These are phyloP conservation scores for Nesidiocoris tenuis DNA, from an alignment of 2,888 invertebrate species.

Conservation along the genomic window DNA sequence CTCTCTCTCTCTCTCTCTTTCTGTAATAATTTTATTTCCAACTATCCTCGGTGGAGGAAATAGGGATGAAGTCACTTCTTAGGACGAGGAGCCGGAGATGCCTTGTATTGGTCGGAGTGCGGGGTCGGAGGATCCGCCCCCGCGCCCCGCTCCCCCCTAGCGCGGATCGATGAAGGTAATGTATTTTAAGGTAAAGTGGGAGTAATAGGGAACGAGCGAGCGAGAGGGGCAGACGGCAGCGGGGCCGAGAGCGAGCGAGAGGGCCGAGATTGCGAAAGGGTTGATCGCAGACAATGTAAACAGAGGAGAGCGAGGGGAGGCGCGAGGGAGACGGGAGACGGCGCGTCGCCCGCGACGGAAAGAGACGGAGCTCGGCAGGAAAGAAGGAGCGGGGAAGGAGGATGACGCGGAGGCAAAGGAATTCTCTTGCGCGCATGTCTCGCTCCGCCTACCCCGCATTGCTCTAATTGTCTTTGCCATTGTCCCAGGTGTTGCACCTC, in stretches of 20 bases:
- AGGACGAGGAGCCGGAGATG: not conserved
- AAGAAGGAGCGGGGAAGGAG: not conserved
- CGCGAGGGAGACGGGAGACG: not conserved
- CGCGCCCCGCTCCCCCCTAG: not conserved
- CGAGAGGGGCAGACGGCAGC: constrained; percentile 2
- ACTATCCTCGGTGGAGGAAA: too few species aligned
- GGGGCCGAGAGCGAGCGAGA: not conserved
- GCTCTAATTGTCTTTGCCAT: constrained; percentile 29
- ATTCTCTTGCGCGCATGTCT: constrained; percentile 16
- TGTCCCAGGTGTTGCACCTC: constrained; percentile 33
- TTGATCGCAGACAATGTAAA: not conserved
- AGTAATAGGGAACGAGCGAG: constrained; percentile 31
- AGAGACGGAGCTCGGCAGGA: not conserved
- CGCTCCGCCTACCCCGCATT: constrained; percentile 23
- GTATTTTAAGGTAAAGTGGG: constrained; percentile 41
- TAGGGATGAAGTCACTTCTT: not conserved
- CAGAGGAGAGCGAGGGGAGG: not conserved
- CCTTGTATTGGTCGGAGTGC: not conserved
- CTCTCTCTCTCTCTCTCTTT: too few species aligned
- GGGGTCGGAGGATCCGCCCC: not conserved
- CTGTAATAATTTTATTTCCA: too few species aligned
- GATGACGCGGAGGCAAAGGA: not conserved
- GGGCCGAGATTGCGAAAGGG: not conserved
- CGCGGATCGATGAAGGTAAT: constrained; percentile 35
- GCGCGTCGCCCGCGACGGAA: not conserved